A percentile compares a stretch with the other conserved stretches of the same genome.
Conservation (phyloP, 2,113 vertebrate genomes). For the Chaenogobius annularis region DNA sequence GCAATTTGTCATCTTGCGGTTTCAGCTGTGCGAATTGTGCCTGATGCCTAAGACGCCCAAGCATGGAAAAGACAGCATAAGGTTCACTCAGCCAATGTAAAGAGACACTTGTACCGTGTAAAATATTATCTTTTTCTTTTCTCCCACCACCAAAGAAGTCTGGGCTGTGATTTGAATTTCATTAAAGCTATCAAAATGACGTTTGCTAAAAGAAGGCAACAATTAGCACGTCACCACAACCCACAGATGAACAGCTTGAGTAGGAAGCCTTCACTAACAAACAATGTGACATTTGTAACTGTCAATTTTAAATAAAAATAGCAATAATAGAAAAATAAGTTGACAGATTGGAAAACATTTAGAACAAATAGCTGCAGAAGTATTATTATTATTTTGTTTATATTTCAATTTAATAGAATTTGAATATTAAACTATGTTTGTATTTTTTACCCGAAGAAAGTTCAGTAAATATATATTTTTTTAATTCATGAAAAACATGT, state of each 20-base stretch:
- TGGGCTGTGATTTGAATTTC: conserved; percentile 28
- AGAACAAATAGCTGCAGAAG: background rate
- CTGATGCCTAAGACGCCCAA: conserved; percentile 12
- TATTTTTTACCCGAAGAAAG: too few relatives aligned
- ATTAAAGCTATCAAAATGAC: conserved; percentile 11
- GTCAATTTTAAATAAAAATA: conserved; percentile 9
- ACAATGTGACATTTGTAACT: conserved; percentile 5
- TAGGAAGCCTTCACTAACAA: conserved; percentile 14
- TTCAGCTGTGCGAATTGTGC: conserved; percentile 6
- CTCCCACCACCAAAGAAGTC: background rate
- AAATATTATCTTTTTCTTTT: background rate
- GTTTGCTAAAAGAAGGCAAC: conserved; percentile 22
- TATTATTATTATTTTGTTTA: background rate
- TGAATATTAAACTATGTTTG: too few relatives aligned
- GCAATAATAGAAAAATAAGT: background rate
- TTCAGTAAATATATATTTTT: too few relatives aligned
- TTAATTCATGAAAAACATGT: too few relatives aligned
- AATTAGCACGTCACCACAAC: conserved; percentile 32
- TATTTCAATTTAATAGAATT: background rate
- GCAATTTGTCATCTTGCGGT: conserved; percentile 43
- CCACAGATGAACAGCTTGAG: conserved; percentile 11
- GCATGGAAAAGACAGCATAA: conserved; percentile 20
- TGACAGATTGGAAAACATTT: conserved; percentile 6
- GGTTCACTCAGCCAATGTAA: conserved; percentile 15
- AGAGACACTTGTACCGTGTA: background rate